A percentile compares a stretch with the other conserved stretches of the same genome.
Evolutionary conservation across 2,888 invertebrate genomes (phyloP).

Genomic region (Sinhomidia bicolor): DNA sequence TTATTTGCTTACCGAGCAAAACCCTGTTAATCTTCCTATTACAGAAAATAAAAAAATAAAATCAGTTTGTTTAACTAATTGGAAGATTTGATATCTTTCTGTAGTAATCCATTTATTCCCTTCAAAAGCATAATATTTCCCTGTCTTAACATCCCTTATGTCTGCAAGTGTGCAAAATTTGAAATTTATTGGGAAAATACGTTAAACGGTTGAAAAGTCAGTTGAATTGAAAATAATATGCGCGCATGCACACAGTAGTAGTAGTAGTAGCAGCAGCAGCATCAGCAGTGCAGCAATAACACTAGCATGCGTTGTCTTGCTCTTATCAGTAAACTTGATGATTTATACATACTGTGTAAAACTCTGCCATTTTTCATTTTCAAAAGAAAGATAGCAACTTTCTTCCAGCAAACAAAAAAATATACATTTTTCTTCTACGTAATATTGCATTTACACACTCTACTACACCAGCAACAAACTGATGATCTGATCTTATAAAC

Average conservation of each 20-base stretch:
- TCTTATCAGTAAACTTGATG: slow-evolving; percentile 41
- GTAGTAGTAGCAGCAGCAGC: too few species aligned
- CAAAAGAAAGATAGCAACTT: slow-evolving; percentile 39
- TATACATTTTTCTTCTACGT: not conserved
- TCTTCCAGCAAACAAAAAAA: slow-evolving; percentile 37
- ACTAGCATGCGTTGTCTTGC: not conserved
- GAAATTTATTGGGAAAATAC: not conserved
- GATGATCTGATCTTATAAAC: too few species aligned
- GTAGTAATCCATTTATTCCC: slow-evolving; percentile 27
- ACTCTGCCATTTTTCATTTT: slow-evolving; percentile 55
- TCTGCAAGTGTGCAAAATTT: slow-evolving; percentile 42
- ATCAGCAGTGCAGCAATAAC: too few species aligned
- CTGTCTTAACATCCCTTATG: not conserved
- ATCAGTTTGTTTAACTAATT: slow-evolving; percentile 43
- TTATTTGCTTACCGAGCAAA: too few species aligned
- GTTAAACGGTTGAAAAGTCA: not conserved
- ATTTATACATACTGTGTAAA: slow-evolving; percentile 40
- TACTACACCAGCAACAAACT: too few species aligned
- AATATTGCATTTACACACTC: too few species aligned
- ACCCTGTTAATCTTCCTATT: too few species aligned
- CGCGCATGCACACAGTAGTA: not conserved
- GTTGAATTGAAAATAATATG: not conserved
- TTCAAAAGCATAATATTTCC: slow-evolving; percentile 31
- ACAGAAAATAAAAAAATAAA: too few species aligned
- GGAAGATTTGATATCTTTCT: slow-evolving; percentile 10